Evolutionary conservation across 2,888 invertebrate genomes (phyloP), one percentile per base, ranked within the genome.

Genomic region (Candidula unifasciata): DNA sequence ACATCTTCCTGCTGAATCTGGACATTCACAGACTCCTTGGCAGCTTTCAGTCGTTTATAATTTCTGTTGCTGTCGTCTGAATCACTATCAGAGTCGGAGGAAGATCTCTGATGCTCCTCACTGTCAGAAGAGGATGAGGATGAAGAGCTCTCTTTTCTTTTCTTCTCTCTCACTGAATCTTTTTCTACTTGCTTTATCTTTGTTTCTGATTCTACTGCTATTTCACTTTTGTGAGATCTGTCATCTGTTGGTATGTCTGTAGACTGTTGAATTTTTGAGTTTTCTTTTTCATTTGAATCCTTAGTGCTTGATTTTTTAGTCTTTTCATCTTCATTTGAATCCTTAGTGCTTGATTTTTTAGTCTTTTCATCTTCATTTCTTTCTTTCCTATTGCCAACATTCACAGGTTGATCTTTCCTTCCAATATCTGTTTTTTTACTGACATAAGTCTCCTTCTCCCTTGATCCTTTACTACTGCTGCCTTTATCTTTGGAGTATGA

Each of bases 331-430:
- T 84, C 80, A 77, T 64, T 82, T 18, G 27, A 16, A 1, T 64
- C 64, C 44, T 64, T 76, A 8, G 60, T 74, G 35, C 13, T 74
- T 64, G 60, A 76, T 74, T 44, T 76, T 1, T 64, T 21, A 44
- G 44, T 27, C 37, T 83, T 69, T n/a, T 85, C 54, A 44, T 69
- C 69, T 80, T 24, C 44, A 33, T 27, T 24, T 27, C 69, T 33
- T 68, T 60, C 82, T 54, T 79, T 77, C 30, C 76, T 66, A n/a
- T 52, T 83, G 13, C 68, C 80, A 18, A 37, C 74, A 27, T 57
- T 66, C 18, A 35, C 33, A 57, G 68, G 76, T 69, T 74, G 80
- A 1, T 80, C 78, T 54, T 85, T 81, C n/a, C 85, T 85, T 10
- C 33, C 57, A 44, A 35, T 33, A n/a, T 44, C 37, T 79, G 52